Evolutionary conservation across 2,113 vertebrate genomes (phyloP).

Genomic region (Protobothrops flavoviridis): DNA sequence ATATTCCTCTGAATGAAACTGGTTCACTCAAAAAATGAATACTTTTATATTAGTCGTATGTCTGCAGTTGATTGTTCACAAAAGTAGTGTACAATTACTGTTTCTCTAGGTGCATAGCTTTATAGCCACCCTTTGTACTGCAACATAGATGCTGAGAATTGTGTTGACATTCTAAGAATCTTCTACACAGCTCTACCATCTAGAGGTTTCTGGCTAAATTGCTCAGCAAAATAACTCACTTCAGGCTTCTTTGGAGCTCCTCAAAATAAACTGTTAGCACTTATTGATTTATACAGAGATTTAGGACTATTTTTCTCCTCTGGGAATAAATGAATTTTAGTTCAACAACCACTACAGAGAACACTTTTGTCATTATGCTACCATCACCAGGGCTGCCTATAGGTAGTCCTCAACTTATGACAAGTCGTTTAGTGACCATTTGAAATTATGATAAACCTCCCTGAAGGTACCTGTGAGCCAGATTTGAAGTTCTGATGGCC

Average conservation of each 20-base stretch:
- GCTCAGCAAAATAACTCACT: background rate
- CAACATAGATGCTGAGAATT: background rate
- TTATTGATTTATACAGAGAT: background rate
- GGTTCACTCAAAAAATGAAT: background rate
- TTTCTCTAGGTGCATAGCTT: background rate
- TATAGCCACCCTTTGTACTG: background rate
- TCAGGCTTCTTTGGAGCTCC: background rate
- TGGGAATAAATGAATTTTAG: background rate
- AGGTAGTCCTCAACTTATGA: too few relatives aligned
- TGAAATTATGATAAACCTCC: too few relatives aligned
- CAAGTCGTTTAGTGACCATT: too few relatives aligned
- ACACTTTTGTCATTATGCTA: background rate
- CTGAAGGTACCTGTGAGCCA: too few relatives aligned
- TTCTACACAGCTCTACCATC: background rate
- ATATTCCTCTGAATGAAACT: constrained; percentile 17
- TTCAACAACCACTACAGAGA: background rate
- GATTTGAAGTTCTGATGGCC: too few relatives aligned
- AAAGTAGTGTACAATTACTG: background rate
- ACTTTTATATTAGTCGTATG: background rate
- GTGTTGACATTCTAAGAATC: background rate
- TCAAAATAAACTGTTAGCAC: background rate
- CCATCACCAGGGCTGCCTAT: background rate
- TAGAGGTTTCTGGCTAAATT: background rate
- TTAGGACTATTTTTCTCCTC: background rate
- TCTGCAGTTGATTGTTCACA: background rate